These are phyloP conservation scores for Taphrorychus bicolor DNA, from an alignment of 2,888 invertebrate species.

Conservation along the genomic window DNA sequence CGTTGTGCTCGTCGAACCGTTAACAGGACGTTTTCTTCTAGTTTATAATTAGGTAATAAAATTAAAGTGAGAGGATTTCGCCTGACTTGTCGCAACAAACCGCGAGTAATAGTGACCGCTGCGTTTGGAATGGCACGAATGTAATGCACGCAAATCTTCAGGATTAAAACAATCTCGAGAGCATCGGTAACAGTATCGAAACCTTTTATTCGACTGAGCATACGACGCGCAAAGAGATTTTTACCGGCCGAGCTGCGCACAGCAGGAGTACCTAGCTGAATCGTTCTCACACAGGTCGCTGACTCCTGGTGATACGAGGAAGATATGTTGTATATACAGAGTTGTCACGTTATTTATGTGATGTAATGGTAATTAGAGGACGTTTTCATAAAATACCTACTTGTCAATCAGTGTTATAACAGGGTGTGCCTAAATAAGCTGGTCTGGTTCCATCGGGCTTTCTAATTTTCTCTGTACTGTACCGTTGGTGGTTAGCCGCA, in stretches of 20 bases:
- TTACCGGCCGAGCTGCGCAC: slow-evolving; percentile 9
- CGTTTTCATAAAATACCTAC: too few species aligned
- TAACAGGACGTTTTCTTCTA: neutral
- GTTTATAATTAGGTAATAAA: neutral
- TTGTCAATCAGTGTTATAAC: too few species aligned
- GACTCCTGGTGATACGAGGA: slow-evolving; percentile 58
- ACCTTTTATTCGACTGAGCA: slow-evolving; percentile 16
- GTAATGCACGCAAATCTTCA: slow-evolving; percentile 21
- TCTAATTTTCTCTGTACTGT: too few species aligned
- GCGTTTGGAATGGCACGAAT: neutral
- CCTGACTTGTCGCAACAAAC: too few species aligned
- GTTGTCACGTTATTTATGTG: slow-evolving; percentile 25
- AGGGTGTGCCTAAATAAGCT: too few species aligned
- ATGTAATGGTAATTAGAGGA: too few species aligned
- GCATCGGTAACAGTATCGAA: slow-evolving; percentile 17
- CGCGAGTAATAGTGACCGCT: too few species aligned
- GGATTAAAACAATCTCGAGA: slow-evolving; percentile 18
- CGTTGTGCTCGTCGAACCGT: too few species aligned
- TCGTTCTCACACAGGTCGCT: slow-evolving; percentile 61
- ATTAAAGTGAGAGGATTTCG: neutral
- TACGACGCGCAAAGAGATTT: neutral
- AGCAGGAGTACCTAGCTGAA: slow-evolving; percentile 33
- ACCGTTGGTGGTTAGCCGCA: too few species aligned
- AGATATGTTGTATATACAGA: slow-evolving; percentile 42
- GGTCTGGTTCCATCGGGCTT: too few species aligned